Evolutionary conservation across 2,797 vertebrate genomes (phyloP).

Genomic region (Varecia variegata): DNA sequence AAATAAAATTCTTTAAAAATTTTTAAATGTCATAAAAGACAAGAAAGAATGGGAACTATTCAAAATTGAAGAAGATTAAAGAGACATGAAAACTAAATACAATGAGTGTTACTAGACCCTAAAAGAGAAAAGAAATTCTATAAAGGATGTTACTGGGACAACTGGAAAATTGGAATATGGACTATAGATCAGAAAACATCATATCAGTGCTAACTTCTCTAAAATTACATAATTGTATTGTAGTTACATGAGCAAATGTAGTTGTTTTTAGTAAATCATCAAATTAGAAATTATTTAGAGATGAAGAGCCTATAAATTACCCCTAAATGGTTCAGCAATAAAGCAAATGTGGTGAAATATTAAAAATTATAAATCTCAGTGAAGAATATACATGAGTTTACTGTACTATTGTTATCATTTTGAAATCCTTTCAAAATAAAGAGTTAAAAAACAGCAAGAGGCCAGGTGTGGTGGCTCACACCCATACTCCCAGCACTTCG

Average conservation of each 20-base stretch:
- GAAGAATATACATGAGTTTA: background rate
- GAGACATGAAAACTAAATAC: background rate
- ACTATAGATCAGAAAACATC: background rate
- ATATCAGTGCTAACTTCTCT: background rate
- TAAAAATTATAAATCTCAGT: background rate
- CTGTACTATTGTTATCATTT: background rate
- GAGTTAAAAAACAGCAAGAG: background rate
- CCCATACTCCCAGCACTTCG: no score
- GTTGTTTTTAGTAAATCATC: background rate
- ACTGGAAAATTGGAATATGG: background rate
- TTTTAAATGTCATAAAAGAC: background rate
- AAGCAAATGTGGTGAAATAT: background rate
- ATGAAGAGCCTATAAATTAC: background rate
- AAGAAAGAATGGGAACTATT: background rate
- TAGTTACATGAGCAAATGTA: background rate
- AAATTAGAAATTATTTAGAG: background rate
- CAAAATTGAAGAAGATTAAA: background rate
- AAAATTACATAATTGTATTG: background rate
- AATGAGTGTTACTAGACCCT: background rate
- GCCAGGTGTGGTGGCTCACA: no score
- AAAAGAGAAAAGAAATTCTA: background rate
- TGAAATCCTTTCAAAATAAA: conserved; percentile 18
- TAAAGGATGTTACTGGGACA: background rate
- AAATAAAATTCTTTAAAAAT: background rate
- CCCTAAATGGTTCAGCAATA: background rate